Base-by-base conservation (phyloP, 2,797 vertebrate species). In the Siniperca scherzeri region DNA sequence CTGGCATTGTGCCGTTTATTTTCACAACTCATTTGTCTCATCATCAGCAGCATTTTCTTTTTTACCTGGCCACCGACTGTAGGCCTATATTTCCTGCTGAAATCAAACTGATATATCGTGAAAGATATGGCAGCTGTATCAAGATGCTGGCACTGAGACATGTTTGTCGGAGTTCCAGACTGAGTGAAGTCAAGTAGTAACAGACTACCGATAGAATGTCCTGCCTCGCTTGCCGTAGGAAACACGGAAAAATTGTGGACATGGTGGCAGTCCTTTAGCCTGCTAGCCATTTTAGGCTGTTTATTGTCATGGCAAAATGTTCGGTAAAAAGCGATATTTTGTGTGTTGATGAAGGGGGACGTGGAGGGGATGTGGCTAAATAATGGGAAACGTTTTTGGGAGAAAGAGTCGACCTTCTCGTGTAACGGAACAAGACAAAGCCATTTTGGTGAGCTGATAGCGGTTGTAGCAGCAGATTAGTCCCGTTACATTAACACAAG, bases 331-430 rank as follows among this genome's bases (percentile, higher is more conserved):
- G 44, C 60, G 46, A 64, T 53, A 79, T 62, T 59, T 46, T 75
- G 60, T 79, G 19, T 86, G 72, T 77, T 76, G 89, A 80, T 42
- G 74, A 81, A 52, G 75, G 71, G 69, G 77, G 76, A 67, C 50
- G 91, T 86, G 83, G 90, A 79, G 91, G 93, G 84, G 88, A 96
- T 96, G 95, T 95, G 90, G 94, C 82, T 95, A 76, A 92, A 94
- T 91, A 88, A 98, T 98, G 97, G 97, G 97, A 91, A 98, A 97
- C 92, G 93, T 98, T 83, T 97, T 98, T 92, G 96, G 96, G 93
- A 95, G 96, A 95, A 97, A 97, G 94, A 95, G 93, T 92, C 96
- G 92, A 88, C 87, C 92, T 60, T 97, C 97, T 92, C 97, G 97
- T 82, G 96, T 98, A 83, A 98, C 97, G 52, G 97, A 98, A 61